Evolutionary conservation across 1,140 invertebrate species (phyloP).

Genomic region (Pseudomyrmex flavicornis): DNA sequence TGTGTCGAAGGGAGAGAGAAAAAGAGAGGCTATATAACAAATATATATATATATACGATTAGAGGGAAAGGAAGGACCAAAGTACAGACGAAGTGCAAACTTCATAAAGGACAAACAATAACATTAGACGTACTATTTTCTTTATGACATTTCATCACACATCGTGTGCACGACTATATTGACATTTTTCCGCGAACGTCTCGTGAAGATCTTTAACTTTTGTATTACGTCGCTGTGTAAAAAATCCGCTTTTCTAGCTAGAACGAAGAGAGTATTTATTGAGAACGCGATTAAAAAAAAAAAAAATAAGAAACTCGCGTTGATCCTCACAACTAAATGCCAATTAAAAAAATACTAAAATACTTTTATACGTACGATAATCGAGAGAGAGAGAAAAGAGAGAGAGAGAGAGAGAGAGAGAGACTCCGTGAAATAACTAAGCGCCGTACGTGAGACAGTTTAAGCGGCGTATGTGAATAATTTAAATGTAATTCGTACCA

Average conservation of each 20-base stretch:
- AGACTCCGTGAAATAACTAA: slow-evolving; percentile 34
- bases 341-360: slow-evolving; percentile 62
- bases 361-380: slow-evolving; percentile 70
- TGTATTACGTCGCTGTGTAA: slow-evolving; percentile 44
- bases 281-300: slow-evolving; percentile 21
- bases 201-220: slow-evolving; percentile 58
- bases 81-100: background rate
- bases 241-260: slow-evolving; percentile 50
- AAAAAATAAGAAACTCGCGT: background rate
- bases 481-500: background rate
- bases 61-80: slow-evolving; percentile 13
- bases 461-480: too few species aligned
- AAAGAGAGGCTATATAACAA: background rate
- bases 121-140: slow-evolving; percentile 3
- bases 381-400: background rate
- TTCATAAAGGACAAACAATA: background rate
- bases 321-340: slow-evolving; percentile 57
- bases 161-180: background rate
- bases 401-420: slow-evolving; percentile 10
- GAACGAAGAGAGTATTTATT: slow-evolving; percentile 15
- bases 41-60: background rate
- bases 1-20: background rate
- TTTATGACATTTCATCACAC: background rate
- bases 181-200: background rate
- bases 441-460: background rate